Percentiles rank a stretch among this genome's conserved stretches.
Conservation (phyloP, 2,888 invertebrate species). For the Brachypterus glaber region DNA sequence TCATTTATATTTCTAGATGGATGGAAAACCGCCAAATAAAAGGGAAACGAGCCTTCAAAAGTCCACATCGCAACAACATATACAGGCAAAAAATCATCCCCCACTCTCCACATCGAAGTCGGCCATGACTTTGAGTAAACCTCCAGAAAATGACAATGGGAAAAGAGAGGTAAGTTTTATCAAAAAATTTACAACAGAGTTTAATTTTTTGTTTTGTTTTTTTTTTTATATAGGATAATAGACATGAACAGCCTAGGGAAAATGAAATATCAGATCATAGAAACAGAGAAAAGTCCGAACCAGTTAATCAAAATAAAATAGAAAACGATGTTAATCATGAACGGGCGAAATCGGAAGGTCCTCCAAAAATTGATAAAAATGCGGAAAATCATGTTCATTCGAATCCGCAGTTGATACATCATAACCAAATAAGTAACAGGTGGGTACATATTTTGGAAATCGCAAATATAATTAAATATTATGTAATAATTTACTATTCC, state of each 20-base stretch:
- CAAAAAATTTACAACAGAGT: slow-evolving; percentile 1
- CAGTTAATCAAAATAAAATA: slow-evolving; percentile 23
- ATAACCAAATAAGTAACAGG: no score
- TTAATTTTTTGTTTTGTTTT: slow-evolving; percentile 9
- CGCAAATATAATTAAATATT: no score
- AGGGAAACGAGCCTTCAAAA: slow-evolving; percentile 33
- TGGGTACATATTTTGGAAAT: background rate
- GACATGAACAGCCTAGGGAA: slow-evolving; percentile 8
- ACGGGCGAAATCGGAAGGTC: slow-evolving; percentile 22
- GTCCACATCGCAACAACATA: slow-evolving; percentile 39
- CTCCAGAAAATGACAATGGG: slow-evolving; percentile 22
- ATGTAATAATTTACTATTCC: no score
- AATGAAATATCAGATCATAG: slow-evolving; percentile 15
- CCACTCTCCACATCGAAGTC: slow-evolving; percentile 37
- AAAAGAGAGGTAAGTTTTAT: slow-evolving; percentile 20
- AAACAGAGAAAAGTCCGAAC: slow-evolving; percentile 23
- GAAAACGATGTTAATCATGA: slow-evolving; percentile 20
- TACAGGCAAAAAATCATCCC: slow-evolving; percentile 30
- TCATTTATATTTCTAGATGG: slow-evolving; percentile 21
- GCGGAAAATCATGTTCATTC: no score
- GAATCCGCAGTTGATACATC: no score
- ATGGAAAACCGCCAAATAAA: slow-evolving; percentile 20
- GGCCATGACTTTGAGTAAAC: slow-evolving; percentile 34
- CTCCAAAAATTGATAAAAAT: slow-evolving; percentile 12
- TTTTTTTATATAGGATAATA: slow-evolving; percentile 8